These are phyloP conservation scores for Drosophila teissieri DNA, from an alignment of 1,140 invertebrate genomes.

Conservation along the genomic window DNA sequence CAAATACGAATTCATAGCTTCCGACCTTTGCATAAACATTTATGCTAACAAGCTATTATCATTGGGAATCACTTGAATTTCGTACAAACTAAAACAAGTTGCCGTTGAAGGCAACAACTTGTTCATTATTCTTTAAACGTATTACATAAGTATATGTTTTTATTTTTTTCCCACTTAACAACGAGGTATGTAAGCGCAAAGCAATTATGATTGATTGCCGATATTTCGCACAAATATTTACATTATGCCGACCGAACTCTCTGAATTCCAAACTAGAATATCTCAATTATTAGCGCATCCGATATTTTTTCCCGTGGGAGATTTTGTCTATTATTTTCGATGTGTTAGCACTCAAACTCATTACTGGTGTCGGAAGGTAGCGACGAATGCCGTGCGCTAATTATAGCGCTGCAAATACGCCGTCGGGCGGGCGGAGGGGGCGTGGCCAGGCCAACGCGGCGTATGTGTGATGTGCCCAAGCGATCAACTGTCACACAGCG, in stretches of 20 bases:
- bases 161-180: no score
- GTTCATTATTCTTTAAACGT: constrained; percentile 3
- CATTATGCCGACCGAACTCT: constrained; percentile 1
- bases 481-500: constrained; percentile 1
- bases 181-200: no score
- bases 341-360: constrained; percentile 24
- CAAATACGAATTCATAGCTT: constrained; percentile 9
- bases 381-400: constrained; percentile 39
- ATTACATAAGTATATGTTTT: no score
- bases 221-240: constrained; percentile 12
- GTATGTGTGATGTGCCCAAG: constrained; percentile 38
- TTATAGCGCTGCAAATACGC: constrained; percentile 44
- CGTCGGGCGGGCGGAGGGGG: constrained; percentile 12
- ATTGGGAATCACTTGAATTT: constrained; percentile 11
- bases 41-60: constrained; percentile 7
- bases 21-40: constrained; percentile 16
- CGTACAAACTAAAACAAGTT: background rate
- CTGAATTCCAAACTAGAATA: background rate
- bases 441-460: constrained; percentile 20
- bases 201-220: constrained; percentile 9
- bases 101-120: background rate
- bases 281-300: constrained; percentile 14
- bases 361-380: constrained; percentile 14
- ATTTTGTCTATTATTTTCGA: constrained; percentile 24
- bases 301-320: constrained; percentile 17